Percentiles rank a stretch among this genome's conserved stretches.
Conservation (phyloP, 2,113 vertebrate genomes). For the Gulo gulo region DNA sequence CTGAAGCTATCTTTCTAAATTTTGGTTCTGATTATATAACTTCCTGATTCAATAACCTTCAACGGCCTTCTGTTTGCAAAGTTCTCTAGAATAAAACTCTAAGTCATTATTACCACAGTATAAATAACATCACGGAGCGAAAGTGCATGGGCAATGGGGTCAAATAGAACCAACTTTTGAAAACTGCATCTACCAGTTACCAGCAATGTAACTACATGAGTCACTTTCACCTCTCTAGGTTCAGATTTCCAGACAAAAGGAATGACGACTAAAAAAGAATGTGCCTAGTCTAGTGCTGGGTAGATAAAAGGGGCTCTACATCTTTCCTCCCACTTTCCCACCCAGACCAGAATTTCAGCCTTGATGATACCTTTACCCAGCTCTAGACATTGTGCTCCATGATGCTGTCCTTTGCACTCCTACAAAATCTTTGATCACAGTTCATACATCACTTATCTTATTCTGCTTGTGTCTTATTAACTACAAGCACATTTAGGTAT, state of each 20-base stretch:
- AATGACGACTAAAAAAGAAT: not conserved
- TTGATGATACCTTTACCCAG: not conserved
- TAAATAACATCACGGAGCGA: not conserved
- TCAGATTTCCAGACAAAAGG: not conserved
- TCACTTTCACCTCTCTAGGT: not conserved
- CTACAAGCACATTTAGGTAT: not conserved
- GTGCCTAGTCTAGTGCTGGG: not conserved
- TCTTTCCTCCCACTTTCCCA: not conserved
- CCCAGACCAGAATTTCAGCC: not conserved
- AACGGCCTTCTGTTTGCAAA: not conserved
- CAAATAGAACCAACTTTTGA: constrained; percentile 24
- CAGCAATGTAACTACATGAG: not conserved
- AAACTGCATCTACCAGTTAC: not conserved
- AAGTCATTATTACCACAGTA: not conserved
- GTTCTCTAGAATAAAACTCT: not conserved
- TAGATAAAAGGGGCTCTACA: not conserved
- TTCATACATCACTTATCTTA: not conserved
- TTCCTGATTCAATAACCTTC: not conserved
- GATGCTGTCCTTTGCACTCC: not conserved
- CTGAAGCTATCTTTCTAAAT: not conserved
- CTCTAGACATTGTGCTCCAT: not conserved
- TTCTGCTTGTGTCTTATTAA: not conserved
- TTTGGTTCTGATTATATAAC: not conserved
- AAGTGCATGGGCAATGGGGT: not conserved
- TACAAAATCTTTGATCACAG: not conserved